Evolutionary conservation across 2,797 vertebrate species (phyloP).

Genomic region (Lacerta viridis): DNA sequence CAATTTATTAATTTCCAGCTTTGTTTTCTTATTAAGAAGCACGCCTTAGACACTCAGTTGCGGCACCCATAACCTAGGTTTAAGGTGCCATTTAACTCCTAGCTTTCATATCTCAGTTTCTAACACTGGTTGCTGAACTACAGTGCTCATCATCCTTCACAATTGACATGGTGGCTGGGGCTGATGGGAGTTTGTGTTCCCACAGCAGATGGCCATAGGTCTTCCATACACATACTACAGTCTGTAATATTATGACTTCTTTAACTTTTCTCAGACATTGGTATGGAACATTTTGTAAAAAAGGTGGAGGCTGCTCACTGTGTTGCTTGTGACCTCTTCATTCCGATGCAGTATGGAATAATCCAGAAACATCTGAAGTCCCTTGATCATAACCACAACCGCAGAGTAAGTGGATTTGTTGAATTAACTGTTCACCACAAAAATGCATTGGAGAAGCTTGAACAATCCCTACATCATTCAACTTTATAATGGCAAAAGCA

Average conservation of each 20-base stretch:
- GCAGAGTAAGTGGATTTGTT: constrained; percentile 84
- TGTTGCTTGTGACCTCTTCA: constrained; percentile 92
- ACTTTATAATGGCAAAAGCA: neutral
- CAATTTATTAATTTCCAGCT: too few relatives aligned
- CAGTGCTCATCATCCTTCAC: neutral
- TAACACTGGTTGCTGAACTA: too few relatives aligned
- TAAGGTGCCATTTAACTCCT: too few relatives aligned
- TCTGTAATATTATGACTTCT: neutral
- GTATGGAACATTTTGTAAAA: constrained; percentile 95
- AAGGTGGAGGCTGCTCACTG: constrained; percentile 96
- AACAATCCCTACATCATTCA: neutral
- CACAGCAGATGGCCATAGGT: neutral
- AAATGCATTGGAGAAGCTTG: neutral
- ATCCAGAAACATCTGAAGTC: constrained; percentile 94
- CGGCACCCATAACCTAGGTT: too few relatives aligned
- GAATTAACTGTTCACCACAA: neutral
- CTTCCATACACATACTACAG: neutral
- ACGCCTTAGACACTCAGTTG: too few relatives aligned
- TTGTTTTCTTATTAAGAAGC: too few relatives aligned
- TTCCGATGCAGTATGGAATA: constrained; percentile 92
- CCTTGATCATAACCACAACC: constrained; percentile 92
- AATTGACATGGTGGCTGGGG: neutral
- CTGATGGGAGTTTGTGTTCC: neutral
- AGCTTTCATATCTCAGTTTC: too few relatives aligned
- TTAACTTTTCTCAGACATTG: constrained; percentile 81